These are phyloP conservation scores for Monochamus saltuarius DNA, from an alignment of 1,140 invertebrate species.

Conservation along the genomic window DNA sequence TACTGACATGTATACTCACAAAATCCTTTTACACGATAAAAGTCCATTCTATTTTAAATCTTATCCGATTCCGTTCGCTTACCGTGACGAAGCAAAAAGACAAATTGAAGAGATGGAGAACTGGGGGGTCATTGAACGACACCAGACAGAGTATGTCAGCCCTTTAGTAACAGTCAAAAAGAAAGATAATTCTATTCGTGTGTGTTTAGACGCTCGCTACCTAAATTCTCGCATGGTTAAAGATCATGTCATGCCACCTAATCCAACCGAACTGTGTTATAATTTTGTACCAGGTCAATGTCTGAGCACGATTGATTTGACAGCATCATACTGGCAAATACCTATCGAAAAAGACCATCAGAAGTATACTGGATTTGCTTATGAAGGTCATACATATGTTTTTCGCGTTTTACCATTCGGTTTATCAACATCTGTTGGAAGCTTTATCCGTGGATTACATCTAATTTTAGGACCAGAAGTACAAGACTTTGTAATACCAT, in stretches of 20 bases:
- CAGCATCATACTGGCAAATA: conserved; percentile 11
- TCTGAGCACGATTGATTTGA: conserved; percentile 1
- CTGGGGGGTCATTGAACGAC: conserved; percentile 13
- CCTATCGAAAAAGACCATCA: conserved; percentile 19
- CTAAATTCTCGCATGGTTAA: conserved; percentile 29
- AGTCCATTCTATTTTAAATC: conserved; percentile 30
- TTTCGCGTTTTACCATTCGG: conserved; percentile 12
- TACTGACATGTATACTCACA: conserved; percentile 33
- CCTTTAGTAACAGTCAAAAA: conserved; percentile 7
- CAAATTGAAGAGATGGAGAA: conserved; percentile 34
- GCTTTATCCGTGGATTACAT: neutral
- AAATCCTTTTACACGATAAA: conserved; percentile 32
- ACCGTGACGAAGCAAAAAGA: conserved; percentile 25
- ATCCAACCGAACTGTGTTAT: neutral
- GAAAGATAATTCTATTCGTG: conserved; percentile 18
- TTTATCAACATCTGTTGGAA: neutral
- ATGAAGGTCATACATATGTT: conserved; percentile 4
- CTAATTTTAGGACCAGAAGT: conserved; percentile 7
- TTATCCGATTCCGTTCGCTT: conserved; percentile 42
- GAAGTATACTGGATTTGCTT: conserved; percentile 11
- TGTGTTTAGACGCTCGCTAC: conserved; percentile 36
- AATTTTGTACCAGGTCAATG: neutral
- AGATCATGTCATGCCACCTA: conserved; percentile 34
- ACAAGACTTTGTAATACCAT: conserved; percentile 1
- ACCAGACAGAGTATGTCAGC: neutral